phyloP scores from a whole-genome alignment of 2,888 invertebrate species.

The Globia sparganii region DNA sequence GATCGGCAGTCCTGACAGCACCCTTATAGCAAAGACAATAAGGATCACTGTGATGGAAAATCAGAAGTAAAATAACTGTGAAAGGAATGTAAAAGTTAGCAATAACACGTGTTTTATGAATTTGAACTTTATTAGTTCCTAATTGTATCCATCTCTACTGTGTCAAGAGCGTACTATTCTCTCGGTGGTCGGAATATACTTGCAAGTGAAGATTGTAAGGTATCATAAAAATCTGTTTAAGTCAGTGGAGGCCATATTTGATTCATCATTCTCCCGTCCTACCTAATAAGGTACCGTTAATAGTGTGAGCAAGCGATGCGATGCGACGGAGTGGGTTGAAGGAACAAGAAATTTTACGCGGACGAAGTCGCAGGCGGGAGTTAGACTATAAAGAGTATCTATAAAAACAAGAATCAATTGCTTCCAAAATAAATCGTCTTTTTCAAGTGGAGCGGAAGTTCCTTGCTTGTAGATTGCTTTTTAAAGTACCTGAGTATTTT shows the following conservation, averaged over 20 bases:
- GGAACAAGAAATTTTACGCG: background rate
- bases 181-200: background rate
- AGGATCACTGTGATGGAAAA: background rate
- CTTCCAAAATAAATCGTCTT: constrained; percentile 3
- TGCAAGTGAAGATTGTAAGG: background rate
- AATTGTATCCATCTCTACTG: background rate
- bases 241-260: background rate
- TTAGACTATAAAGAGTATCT: background rate
- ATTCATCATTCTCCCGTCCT: background rate
- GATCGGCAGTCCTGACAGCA: background rate
- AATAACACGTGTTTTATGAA: background rate
- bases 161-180: background rate
- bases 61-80: background rate
- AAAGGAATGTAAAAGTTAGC: background rate
- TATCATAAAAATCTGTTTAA: background rate
- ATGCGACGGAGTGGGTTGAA: background rate
- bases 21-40: background rate
- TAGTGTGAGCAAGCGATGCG: background rate
- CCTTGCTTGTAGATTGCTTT: background rate
- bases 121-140: background rate
- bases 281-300: no score
- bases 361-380: background rate
- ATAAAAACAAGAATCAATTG: background rate
- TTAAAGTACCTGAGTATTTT: constrained; percentile 2
- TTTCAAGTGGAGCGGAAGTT: background rate